Conservation (phyloP, 2,113 vertebrate genomes). For the Malaclemys terrapin region DNA sequence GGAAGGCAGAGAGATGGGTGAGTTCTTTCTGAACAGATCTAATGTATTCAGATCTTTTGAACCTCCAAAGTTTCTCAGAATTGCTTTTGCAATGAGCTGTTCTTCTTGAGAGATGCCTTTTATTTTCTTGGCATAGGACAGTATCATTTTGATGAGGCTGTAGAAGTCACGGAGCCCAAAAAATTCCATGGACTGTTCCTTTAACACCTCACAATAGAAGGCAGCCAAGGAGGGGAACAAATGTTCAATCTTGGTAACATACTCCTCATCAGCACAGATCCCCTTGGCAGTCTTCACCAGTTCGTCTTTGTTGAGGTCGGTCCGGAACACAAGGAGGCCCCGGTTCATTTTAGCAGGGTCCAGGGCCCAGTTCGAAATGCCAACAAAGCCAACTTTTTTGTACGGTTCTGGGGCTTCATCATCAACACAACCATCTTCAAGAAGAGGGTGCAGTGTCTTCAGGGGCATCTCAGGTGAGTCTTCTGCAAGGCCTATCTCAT, state of each 20-base stretch:
- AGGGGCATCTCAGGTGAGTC: slow-evolving; percentile 86
- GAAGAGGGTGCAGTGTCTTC: slow-evolving; percentile 84
- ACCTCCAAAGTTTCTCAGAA: slow-evolving; percentile 85
- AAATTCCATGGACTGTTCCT: slow-evolving; percentile 75
- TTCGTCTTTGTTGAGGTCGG: slow-evolving; percentile 81
- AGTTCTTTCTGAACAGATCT: slow-evolving; percentile 65
- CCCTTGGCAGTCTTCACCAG: slow-evolving; percentile 82
- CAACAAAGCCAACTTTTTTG: slow-evolving; percentile 86
- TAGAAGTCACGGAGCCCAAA: slow-evolving; percentile 86
- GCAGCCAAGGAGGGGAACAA: slow-evolving; percentile 79
- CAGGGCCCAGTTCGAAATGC: slow-evolving; percentile 87
- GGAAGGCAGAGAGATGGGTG: neutral
- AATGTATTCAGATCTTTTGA: slow-evolving; percentile 75
- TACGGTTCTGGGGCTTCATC: slow-evolving; percentile 78
- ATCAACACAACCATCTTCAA: slow-evolving; percentile 85
- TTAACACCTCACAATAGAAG: slow-evolving; percentile 78
- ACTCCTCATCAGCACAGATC: slow-evolving; percentile 75
- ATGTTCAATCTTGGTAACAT: slow-evolving; percentile 73
- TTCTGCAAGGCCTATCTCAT: slow-evolving; percentile 85
- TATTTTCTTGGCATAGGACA: slow-evolving; percentile 66
- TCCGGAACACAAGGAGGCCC: slow-evolving; percentile 83
- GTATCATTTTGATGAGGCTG: slow-evolving; percentile 83
- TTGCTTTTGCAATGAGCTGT: slow-evolving; percentile 73
- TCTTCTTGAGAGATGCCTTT: slow-evolving; percentile 58
- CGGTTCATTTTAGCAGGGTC: slow-evolving; percentile 88